Conservation (phyloP, 1,140 invertebrate species). For the Pseudomyrmex pallidus region DNA sequence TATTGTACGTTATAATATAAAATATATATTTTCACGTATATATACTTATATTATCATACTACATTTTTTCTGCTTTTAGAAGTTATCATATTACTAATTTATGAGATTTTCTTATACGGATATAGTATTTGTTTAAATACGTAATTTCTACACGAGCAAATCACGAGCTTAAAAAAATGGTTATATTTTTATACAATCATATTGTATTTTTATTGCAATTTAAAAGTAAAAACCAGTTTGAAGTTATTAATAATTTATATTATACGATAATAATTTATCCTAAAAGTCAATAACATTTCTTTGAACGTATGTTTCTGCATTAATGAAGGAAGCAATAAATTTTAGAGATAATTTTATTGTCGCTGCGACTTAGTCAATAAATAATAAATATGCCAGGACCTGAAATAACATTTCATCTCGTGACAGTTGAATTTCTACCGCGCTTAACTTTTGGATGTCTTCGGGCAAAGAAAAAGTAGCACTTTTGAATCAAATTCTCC, state of each 20-base stretch:
- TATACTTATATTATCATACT: too few relatives aligned
- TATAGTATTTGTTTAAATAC: too few relatives aligned
- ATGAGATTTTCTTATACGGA: too few relatives aligned
- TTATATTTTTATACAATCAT: too few relatives aligned
- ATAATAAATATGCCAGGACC: conserved; percentile 1
- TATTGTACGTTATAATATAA: too few relatives aligned
- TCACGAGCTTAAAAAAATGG: too few relatives aligned
- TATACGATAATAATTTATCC: background rate
- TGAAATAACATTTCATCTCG: conserved; percentile 12
- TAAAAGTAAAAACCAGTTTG: background rate
- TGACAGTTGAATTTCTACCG: conserved; percentile 30
- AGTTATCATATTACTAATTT: too few relatives aligned
- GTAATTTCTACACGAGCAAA: too few relatives aligned
- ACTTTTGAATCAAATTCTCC: conserved; percentile 23
- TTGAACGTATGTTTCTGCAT: background rate
- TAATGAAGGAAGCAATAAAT: background rate
- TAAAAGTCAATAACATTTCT: background rate
- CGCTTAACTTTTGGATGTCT: conserved; percentile 21
- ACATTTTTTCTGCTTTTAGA: too few relatives aligned
- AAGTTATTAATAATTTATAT: too few relatives aligned
- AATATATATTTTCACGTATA: too few relatives aligned
- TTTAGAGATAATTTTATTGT: background rate
- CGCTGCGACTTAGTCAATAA: background rate
- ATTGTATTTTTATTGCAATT: background rate
- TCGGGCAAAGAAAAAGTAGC: conserved; percentile 17